These are phyloP conservation scores for Incurvaria masculella DNA, from an alignment of 2,888 invertebrate species.

Conservation along the genomic window DNA sequence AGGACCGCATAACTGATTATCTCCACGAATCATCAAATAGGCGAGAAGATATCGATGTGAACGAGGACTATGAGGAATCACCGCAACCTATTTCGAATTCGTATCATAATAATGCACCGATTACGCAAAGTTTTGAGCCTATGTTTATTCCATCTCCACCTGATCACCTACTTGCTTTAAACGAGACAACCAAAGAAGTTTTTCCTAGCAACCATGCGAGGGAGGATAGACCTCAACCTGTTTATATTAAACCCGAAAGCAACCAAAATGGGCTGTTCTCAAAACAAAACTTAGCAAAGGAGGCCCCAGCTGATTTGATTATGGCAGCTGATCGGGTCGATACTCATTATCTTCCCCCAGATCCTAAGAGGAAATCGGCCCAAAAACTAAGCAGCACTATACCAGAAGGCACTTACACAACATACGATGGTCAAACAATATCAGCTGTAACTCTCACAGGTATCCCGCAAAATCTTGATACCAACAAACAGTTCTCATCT, in stretches of 20 bases:
- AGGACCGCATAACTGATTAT: conserved; percentile 45
- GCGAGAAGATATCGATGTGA: conserved; percentile 46
- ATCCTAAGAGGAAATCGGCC: conserved; percentile 51
- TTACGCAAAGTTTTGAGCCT: conserved; percentile 69
- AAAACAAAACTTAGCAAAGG: conserved; percentile 42
- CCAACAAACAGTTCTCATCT: conserved; percentile 32
- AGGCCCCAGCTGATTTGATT: conserved; percentile 55
- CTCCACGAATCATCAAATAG: conserved; percentile 40
- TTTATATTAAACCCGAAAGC: conserved; percentile 40
- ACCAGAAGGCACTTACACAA: conserved; percentile 56
- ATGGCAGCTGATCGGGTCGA: conserved; percentile 71
- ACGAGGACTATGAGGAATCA: conserved; percentile 44
- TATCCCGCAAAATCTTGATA: conserved; percentile 40
- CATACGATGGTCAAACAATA: conserved; percentile 74
- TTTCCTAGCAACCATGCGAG: conserved; percentile 43
- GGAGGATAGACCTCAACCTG: conserved; percentile 49
- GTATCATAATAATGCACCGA: conserved; percentile 42
- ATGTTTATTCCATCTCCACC: conserved; percentile 79
- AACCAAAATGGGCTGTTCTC: conserved; percentile 34
- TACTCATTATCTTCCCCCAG: conserved; percentile 72
- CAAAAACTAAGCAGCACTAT: conserved; percentile 33
- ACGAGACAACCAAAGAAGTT: conserved; percentile 41
- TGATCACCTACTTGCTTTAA: conserved; percentile 50
- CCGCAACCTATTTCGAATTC: conserved; percentile 35
- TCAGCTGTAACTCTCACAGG: conserved; percentile 62